phyloP scores from a whole-genome alignment of 2,797 vertebrate species.

The Neostethus bicornis region DNA sequence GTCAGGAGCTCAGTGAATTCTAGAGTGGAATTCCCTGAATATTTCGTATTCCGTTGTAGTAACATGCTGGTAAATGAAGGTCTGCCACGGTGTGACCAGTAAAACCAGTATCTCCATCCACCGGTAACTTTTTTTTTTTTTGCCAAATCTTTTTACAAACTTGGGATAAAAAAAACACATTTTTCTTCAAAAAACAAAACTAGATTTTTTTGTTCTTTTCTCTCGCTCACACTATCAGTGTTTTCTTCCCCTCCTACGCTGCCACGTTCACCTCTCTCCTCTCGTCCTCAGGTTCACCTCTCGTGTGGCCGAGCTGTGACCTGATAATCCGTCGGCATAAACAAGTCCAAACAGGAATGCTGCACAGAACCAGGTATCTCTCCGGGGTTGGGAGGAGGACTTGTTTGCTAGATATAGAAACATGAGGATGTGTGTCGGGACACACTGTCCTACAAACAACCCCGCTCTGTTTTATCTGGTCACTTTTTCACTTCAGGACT shows the following conservation, averaged over 20 bases:
- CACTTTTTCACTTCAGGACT: too few species aligned
- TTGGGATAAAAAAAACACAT: too few species aligned
- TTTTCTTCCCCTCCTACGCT: conserved; percentile 32
- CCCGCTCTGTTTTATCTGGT: conserved; percentile 5
- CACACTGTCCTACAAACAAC: background rate
- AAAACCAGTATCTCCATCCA: too few species aligned
- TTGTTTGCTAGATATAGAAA: conserved; percentile 20
- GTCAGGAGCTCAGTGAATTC: too few species aligned
- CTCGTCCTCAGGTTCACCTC: conserved; percentile 63
- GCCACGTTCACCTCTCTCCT: conserved; percentile 32
- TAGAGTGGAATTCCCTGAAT: too few species aligned
- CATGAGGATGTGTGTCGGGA: conserved; percentile 2
- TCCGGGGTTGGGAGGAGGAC: background rate
- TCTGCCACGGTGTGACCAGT: too few species aligned
- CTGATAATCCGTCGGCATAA: conserved; percentile 56
- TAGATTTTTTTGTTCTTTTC: conserved; percentile 10
- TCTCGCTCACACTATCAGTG: conserved; percentile 22
- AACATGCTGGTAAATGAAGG: too few species aligned
- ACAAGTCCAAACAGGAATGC: conserved; percentile 35
- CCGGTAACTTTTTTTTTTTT: too few species aligned
- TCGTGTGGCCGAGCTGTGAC: conserved; percentile 56
- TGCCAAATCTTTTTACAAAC: too few species aligned
- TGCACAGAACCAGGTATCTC: conserved; percentile 24
- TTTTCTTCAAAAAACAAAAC: too few species aligned
- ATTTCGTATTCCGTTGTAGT: too few species aligned